These are phyloP conservation scores for Parus major DNA, from an alignment of 2,113 vertebrate genomes.

Conservation along the genomic window DNA sequence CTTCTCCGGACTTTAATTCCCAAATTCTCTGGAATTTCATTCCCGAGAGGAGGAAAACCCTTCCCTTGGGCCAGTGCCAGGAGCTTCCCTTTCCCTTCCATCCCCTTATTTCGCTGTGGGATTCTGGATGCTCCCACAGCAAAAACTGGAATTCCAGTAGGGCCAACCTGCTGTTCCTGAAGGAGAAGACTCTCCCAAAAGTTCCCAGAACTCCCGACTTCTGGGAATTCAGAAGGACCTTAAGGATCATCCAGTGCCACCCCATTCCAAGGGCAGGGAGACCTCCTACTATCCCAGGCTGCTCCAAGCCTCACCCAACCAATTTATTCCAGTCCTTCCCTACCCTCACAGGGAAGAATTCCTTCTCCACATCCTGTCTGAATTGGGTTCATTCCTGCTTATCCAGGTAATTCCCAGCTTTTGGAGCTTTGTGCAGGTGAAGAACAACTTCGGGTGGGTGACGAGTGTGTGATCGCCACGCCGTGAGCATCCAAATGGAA, in stretches of 20 bases:
- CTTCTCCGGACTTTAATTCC: not conserved
- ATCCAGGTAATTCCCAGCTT: not conserved
- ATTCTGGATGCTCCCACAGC: not conserved
- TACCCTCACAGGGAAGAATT: not conserved
- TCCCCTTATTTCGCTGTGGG: not conserved
- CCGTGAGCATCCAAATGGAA: not conserved
- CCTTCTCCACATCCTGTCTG: not conserved
- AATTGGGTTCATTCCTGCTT: not conserved
- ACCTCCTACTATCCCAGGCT: not conserved
- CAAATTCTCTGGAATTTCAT: not conserved
- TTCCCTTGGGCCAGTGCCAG: not conserved
- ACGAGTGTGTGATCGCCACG: fast-evolving
- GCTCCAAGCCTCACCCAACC: not conserved
- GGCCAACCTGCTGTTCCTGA: not conserved
- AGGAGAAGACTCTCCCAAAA: not conserved
- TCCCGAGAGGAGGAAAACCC: not conserved
- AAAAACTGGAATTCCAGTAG: not conserved
- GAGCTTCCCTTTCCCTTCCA: not conserved
- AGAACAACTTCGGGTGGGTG: not conserved
- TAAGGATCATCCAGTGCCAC: not conserved
- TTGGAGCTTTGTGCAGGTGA: not conserved
- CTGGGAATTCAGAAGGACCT: not conserved
- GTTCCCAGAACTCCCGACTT: not conserved
- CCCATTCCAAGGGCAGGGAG: not conserved
- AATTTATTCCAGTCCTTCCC: not conserved